Percentiles rank a stretch among this genome's conserved stretches.
Conservation (phyloP, 2,888 invertebrate genomes). For the Zygaena filipendulae region DNA sequence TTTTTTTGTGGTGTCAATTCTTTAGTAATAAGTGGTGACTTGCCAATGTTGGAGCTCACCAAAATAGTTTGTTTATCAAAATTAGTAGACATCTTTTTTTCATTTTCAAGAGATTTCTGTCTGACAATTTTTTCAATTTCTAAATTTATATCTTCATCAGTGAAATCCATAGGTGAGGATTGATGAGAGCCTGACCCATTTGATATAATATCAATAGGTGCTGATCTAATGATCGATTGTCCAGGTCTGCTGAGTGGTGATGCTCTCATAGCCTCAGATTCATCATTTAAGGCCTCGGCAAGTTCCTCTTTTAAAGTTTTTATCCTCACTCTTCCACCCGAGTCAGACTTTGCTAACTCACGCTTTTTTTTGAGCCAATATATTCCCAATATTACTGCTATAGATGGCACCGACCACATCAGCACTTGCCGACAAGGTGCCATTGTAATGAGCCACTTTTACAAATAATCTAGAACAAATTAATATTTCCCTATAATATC, state of each 20-base stretch:
- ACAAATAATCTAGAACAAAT: constrained; percentile 63
- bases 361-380: constrained; percentile 87
- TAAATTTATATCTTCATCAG: constrained; percentile 75
- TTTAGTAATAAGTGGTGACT: constrained; percentile 28
- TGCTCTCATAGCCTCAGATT: constrained; percentile 41
- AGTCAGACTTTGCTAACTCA: constrained; percentile 79
- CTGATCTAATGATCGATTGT: constrained; percentile 66
- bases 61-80: constrained; percentile 16
- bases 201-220: constrained; percentile 75
- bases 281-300: constrained; percentile 52
- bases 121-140: constrained; percentile 74
- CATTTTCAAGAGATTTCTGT: constrained; percentile 61
- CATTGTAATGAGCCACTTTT: constrained; percentile 82
- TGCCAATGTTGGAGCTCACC: constrained; percentile 24
- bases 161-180: constrained; percentile 68
- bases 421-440: constrained; percentile 81
- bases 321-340: constrained; percentile 71
- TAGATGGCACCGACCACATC: constrained; percentile 82
- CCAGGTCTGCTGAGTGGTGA: constrained; percentile 56
- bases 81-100: constrained; percentile 40
- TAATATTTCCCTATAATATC: too few species aligned
- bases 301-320: constrained; percentile 59
- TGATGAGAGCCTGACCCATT: constrained; percentile 60
- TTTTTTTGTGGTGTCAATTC: constrained; percentile 24
- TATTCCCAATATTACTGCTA: constrained; percentile 82